A percentile compares a stretch with the other conserved stretches of the same genome.
phyloP scores from a whole-genome alignment of 2,797 vertebrate genomes.

The Cottoperca gobio region DNA sequence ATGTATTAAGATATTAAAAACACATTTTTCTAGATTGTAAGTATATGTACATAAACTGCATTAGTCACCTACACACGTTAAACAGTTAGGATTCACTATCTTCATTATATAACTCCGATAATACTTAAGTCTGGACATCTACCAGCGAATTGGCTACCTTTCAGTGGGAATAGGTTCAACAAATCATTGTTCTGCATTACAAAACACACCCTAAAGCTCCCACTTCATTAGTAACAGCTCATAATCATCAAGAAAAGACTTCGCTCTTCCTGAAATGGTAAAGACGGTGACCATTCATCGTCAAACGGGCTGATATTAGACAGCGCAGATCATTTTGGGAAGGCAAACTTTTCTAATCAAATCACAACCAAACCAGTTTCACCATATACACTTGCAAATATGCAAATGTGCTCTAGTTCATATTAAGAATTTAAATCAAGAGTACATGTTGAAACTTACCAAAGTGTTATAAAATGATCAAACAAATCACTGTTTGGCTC shows the following conservation, averaged over 20 bases:
- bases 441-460: constrained; percentile 45
- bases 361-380: constrained; percentile 34
- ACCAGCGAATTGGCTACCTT: constrained; percentile 45
- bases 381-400: constrained; percentile 20
- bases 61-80: constrained; percentile 53
- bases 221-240: constrained; percentile 72
- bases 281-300: constrained; percentile 20
- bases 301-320: constrained; percentile 33
- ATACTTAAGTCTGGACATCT: constrained; percentile 43
- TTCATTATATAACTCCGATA: constrained; percentile 37
- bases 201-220: constrained; percentile 31
- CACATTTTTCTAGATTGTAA: constrained; percentile 37
- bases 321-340: constrained; percentile 30
- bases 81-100: constrained; percentile 38
- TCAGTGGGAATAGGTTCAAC: constrained; percentile 59
- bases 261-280: constrained; percentile 19
- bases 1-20: constrained; percentile 38
- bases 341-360: constrained; percentile 46
- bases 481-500: constrained; percentile 62
- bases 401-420: constrained; percentile 20
- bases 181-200: constrained; percentile 15
- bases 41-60: constrained; percentile 66
- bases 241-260: constrained; percentile 17
- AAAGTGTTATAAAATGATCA: constrained; percentile 64
- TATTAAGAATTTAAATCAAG: constrained; percentile 48